These are phyloP conservation scores for Sycophaga agraensis DNA, from an alignment of 1,140 invertebrate genomes.

Conservation along the genomic window DNA sequence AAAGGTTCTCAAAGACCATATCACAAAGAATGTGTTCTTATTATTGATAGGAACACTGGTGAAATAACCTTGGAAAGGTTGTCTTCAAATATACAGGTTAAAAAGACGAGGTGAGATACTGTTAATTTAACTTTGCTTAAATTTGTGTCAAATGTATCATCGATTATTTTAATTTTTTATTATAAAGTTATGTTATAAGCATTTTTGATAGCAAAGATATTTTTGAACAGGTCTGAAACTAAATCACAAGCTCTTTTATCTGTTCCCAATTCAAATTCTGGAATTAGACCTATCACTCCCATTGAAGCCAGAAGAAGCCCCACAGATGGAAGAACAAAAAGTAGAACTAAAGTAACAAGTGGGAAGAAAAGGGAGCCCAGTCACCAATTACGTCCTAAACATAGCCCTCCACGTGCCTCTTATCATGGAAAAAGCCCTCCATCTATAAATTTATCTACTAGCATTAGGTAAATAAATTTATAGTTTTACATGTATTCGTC, in stretches of 20 bases:
- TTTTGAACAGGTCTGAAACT: constrained; percentile 39
- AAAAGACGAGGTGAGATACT: constrained; percentile 79
- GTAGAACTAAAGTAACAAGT: constrained; percentile 66
- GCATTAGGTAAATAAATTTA: constrained; percentile 18
- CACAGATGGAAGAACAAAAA: constrained; percentile 63
- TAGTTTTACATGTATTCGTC: too few species aligned
- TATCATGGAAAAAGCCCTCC: constrained; percentile 57
- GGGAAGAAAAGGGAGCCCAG: constrained; percentile 60
- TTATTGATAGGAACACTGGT: constrained; percentile 88
- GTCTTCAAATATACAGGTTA: constrained; percentile 87
- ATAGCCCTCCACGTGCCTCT: constrained; percentile 59
- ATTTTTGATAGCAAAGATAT: background rate
- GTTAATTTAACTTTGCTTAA: background rate
- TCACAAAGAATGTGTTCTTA: constrained; percentile 91
- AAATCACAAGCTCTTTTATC: constrained; percentile 34
- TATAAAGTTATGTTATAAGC: background rate
- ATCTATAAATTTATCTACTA: constrained; percentile 25
- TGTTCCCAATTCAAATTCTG: constrained; percentile 34
- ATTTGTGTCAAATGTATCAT: background rate
- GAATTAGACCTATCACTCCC: constrained; percentile 53
- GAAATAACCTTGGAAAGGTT: constrained; percentile 91
- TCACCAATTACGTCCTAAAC: constrained; percentile 53
- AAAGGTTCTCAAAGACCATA: constrained; percentile 90
- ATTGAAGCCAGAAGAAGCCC: constrained; percentile 51
- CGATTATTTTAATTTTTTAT: too few species aligned